Percentiles rank a stretch among this genome's conserved stretches.
Conservation (phyloP, 2,888 invertebrate species). For the Leptopilina syphax region DNA sequence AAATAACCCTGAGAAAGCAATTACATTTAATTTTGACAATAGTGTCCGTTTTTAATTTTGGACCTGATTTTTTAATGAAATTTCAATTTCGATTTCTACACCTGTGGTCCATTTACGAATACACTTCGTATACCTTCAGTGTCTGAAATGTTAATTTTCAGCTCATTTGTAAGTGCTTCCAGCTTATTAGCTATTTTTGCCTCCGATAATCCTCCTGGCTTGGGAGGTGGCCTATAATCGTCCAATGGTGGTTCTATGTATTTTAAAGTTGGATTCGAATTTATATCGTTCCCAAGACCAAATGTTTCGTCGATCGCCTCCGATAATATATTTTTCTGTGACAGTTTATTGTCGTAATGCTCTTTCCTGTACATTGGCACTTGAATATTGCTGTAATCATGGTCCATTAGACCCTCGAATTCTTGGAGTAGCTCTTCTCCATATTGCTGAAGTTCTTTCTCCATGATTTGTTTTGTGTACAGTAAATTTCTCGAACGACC, state of each 20-base stretch:
- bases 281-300: constrained; percentile 51
- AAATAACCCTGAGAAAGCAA: no score
- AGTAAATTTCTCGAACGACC: constrained; percentile 74
- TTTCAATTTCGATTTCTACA: constrained; percentile 57
- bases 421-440: constrained; percentile 72
- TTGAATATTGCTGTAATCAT: constrained; percentile 72
- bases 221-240: constrained; percentile 81
- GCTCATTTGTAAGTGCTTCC: constrained; percentile 69
- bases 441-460: constrained; percentile 72
- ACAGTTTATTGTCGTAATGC: constrained; percentile 65
- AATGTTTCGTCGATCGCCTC: constrained; percentile 66
- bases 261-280: constrained; percentile 60
- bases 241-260: constrained; percentile 81
- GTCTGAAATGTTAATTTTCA: constrained; percentile 74
- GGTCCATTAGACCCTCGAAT: constrained; percentile 71
- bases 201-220: constrained; percentile 60
- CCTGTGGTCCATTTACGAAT: constrained; percentile 71
- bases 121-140: constrained; percentile 72
- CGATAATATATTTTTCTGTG: constrained; percentile 58
- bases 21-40: no score
- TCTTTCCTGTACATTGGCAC: constrained; percentile 68
- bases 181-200: constrained; percentile 66
- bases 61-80: no score
- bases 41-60: no score
- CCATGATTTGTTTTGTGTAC: constrained; percentile 70